Base-by-base conservation (phyloP, 2,113 vertebrate species). In the Trematomus loennbergii region DNA sequence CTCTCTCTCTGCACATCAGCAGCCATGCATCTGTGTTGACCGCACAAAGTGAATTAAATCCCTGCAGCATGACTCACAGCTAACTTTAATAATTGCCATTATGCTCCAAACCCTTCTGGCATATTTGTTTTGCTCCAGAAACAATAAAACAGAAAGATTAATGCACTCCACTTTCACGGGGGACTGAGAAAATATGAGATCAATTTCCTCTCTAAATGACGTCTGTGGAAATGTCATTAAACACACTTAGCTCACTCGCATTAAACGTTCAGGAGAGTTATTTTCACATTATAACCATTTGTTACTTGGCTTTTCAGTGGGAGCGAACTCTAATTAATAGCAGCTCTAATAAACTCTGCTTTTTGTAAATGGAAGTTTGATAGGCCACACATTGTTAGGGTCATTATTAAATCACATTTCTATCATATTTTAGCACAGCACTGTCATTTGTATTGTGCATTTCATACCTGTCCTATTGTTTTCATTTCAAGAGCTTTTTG, bases 331-430 rank as follows among this genome's bases (percentile, higher is more conserved):
- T 49, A 48, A 85, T 88, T 69, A 62, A 59, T 67, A 57, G 46
- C 68, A 50, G 60, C 71, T 76, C 12, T 76, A 69, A 82, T 75
- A 82, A 58, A 68, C 70, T 48, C 40, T 43, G 48, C 12, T 36
- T 52, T 58, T 17, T 25, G 25, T 25, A 25, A 25, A 25, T 25
- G 25, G 25, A 25, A 25, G 25, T 25, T 25, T 25, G 25, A 25
- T 2, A 25, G 25, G 25, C 25, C 25, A 25, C 25, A 25, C 25
- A 25, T 2, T 2, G 25, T 25, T 25, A 2, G 25, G 25, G 25
- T 25, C 25, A 25, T 25, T 25, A 25, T 25, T 25, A 25, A 25
- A 25, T 25, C 25, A 25, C 25, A 25, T 25, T 25, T 25, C 25
- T 25, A 25, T 25, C 25, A 25, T 25, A 25, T 25, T 25, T 25